Evolutionary conservation across 1,140 invertebrate species (phyloP).

Genomic region (Eumaeus atala): DNA sequence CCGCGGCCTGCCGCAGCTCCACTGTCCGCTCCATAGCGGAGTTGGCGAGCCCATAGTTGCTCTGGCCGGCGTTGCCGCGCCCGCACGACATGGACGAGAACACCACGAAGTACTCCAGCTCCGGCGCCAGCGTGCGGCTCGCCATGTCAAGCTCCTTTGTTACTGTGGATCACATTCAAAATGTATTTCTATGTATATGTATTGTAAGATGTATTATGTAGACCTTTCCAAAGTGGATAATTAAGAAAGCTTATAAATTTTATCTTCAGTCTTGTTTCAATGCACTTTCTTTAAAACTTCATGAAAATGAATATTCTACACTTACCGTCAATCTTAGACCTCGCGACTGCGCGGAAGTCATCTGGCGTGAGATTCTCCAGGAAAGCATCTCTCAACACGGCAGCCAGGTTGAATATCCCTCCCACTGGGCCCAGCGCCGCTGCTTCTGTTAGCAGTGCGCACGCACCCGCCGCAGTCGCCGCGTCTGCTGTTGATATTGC

Average conservation of each 20-base stretch:
- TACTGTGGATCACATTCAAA: slow-evolving; percentile 22
- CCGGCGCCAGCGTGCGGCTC: slow-evolving; percentile 84
- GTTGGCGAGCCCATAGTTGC: slow-evolving; percentile 97
- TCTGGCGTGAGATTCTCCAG: slow-evolving; percentile 90
- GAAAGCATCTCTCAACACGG: slow-evolving; percentile 89
- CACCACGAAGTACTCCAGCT: slow-evolving; percentile 92
- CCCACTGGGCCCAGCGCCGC: slow-evolving; percentile 86
- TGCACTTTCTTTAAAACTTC: too few relatives aligned
- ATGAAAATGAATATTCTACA: too few relatives aligned
- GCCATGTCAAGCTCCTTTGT: slow-evolving; percentile 52
- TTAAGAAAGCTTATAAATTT: too few relatives aligned
- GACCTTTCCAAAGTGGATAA: too few relatives aligned
- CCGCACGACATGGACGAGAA: slow-evolving; percentile 97
- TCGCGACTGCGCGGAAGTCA: slow-evolving; percentile 84
- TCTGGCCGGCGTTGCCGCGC: slow-evolving; percentile 94
- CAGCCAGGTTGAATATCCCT: slow-evolving; percentile 96
- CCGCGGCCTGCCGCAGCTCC: slow-evolving; percentile 86
- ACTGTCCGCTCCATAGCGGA: slow-evolving; percentile 96
- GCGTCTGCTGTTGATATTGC: slow-evolving; percentile 81
- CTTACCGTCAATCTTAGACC: slow-evolving; percentile 87
- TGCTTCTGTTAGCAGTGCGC: slow-evolving; percentile 81
- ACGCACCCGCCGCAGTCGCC: slow-evolving; percentile 80
- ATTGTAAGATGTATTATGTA: too few relatives aligned
- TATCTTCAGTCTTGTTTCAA: too few relatives aligned
- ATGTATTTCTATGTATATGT: background rate